phyloP scores from a whole-genome alignment of 92 coral and sea anemone genomes.

The Porites divaricata region DNA sequence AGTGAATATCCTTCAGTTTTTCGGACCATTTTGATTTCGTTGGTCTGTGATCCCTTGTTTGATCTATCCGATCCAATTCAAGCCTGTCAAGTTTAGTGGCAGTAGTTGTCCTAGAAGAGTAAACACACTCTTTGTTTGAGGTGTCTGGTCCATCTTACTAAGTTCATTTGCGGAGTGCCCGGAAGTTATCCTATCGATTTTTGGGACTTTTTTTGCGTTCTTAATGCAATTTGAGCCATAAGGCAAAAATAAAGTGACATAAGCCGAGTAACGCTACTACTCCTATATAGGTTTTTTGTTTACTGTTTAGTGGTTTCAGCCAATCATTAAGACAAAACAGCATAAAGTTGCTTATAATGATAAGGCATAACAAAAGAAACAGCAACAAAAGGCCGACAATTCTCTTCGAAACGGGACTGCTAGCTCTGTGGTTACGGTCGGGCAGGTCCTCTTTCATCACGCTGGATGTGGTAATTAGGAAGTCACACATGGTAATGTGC shows the following conservation, averaged over 20 bases:
- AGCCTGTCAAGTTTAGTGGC: slow-evolving; percentile 14
- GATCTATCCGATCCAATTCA: slow-evolving; percentile 10
- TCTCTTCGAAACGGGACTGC: background rate
- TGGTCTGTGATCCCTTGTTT: slow-evolving; percentile 1
- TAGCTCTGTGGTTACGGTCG: background rate
- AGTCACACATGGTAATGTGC: background rate
- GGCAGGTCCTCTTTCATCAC: background rate
- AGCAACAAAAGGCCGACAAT: too few relatives aligned
- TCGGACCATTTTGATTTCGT: slow-evolving; percentile 17
- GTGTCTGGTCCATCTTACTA: background rate
- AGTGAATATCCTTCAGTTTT: slow-evolving; percentile 45
- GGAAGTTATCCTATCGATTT: slow-evolving; percentile 18
- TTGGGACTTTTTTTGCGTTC: background rate
- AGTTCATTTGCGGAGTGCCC: slow-evolving; percentile 6
- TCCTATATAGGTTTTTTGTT: too few relatives aligned
- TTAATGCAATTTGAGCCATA: background rate
- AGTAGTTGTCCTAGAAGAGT: slow-evolving; percentile 8
- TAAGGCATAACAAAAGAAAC: background rate
- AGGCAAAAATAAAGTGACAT: background rate
- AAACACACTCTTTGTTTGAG: slow-evolving; percentile 18
- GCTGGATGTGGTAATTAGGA: background rate
- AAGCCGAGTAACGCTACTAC: background rate
- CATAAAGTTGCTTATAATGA: background rate
- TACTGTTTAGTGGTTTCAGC: background rate
- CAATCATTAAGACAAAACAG: background rate